Base-by-base conservation (phyloP, 2,888 invertebrate species). In the Aphelenchoides bicaudatus region DNA sequence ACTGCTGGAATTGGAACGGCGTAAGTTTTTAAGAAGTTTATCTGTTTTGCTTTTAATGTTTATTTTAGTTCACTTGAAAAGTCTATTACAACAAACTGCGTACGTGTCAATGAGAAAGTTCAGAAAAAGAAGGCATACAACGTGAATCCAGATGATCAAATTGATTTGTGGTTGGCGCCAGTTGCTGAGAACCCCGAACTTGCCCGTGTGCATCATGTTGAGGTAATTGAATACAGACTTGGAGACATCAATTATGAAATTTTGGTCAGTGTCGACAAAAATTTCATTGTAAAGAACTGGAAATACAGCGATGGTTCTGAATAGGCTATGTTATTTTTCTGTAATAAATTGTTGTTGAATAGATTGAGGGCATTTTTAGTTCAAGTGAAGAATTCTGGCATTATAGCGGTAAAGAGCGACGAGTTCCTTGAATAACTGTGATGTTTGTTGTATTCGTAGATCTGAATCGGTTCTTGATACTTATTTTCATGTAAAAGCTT, bases 81-180 rank as follows among this genome's bases (percentile, higher is more conserved):
- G 56, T 52, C 69, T 39, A 58, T 73, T 23, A 39, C 64, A 37
- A 59, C 61, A 21, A 71, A 71, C 34, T 64, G 65, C 46, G 69
- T 73, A n/a, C 57, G 69, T 5, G 70, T 73, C 30, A 73, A 73
- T 54, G 71, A 73, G 8, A 70, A 71, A 34, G 64, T 67, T 21
- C 54, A 54, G 39, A 70, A 67, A 27, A 73, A 73, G 59, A 71
- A 71, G 51, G 55, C 71, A 1, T 71, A 73, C 50, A 73, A 73
- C 56, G 73, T 72, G 34, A 55, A 66, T 51, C 29, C 58, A 31
- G 68, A 68, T 8, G 73, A 73, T 47, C 54, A 64, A 29, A 55
- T 73, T 39, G 73, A 73, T 34, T 63, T 73, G 34, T 73, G 67
- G 66, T 58, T 64, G 21, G 53, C 57, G 16, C 62, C 67, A 13